These are phyloP conservation scores for Desmodus rotundus DNA, from an alignment of 2,113 vertebrate genomes.

Conservation along the genomic window DNA sequence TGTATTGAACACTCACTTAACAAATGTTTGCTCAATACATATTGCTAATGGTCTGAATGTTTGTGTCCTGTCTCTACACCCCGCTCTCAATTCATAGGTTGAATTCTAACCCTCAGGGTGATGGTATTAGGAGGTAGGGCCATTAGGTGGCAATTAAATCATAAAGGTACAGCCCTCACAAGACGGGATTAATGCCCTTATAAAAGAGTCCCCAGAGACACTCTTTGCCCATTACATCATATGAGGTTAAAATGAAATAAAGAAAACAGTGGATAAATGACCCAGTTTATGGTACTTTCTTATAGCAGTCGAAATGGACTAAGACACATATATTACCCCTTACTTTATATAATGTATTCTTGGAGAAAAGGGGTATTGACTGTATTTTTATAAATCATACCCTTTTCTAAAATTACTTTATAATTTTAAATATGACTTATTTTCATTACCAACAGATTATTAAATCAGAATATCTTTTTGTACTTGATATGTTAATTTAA, in stretches of 20 bases:
- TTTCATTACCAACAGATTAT: not conserved
- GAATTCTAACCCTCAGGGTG: not conserved
- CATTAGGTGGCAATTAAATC: not conserved
- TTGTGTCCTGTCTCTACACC: not conserved
- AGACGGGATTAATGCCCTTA: not conserved
- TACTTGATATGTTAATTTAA: not conserved
- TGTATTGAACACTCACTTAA: not conserved
- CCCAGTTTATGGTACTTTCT: not conserved
- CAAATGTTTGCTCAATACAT: not conserved
- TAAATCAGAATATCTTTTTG: not conserved
- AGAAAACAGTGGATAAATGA: not conserved
- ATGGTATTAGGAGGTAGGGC: not conserved
- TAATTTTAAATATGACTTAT: constrained; percentile 11
- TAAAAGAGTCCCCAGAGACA: not conserved
- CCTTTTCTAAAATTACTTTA: not conserved
- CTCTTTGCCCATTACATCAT: not conserved
- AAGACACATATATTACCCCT: not conserved
- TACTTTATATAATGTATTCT: not conserved
- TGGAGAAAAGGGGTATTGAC: not conserved
- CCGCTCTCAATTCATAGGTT: not conserved
- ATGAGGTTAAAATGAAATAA: not conserved
- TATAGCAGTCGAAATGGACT: not conserved
- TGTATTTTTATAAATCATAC: not conserved
- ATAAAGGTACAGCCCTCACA: not conserved
- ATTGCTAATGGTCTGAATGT: not conserved